Percentiles rank a stretch among this genome's conserved stretches.
These are phyloP conservation scores for Gastracanthus pulcherrimus DNA, from an alignment of 2,888 invertebrate genomes.

Conservation along the genomic window DNA sequence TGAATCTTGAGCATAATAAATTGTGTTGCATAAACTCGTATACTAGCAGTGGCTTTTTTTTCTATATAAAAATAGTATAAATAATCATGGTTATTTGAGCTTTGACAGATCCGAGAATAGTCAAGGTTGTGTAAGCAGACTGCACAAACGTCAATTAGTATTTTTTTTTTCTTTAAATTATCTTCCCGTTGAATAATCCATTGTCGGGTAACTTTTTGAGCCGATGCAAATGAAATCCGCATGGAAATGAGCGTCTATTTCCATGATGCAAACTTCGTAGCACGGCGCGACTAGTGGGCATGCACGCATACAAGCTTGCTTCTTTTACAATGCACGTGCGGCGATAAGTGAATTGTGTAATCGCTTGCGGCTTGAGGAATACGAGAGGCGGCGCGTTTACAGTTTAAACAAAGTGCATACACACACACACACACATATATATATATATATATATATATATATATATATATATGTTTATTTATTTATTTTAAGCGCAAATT, in stretches of 20 bases:
- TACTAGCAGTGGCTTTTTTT: neutral
- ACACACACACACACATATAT: no score
- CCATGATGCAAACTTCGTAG: constrained; percentile 17
- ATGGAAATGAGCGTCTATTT: constrained; percentile 4
- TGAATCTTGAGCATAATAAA: constrained; percentile 8
- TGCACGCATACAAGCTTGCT: neutral
- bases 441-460: no score
- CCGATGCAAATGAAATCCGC: constrained; percentile 41
- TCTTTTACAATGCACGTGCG: neutral
- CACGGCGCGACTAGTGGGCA: neutral
- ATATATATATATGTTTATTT: no score
- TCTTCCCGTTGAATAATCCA: constrained; percentile 23
- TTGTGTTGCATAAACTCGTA: neutral
- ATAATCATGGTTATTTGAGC: neutral
- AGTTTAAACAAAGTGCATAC: neutral
- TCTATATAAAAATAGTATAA: neutral
- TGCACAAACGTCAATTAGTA: constrained; percentile 27
- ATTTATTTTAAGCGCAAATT: no score
- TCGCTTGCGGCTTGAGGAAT: neutral
- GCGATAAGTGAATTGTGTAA: neutral
- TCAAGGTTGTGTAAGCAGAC: constrained; percentile 32
- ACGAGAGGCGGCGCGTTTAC: neutral
- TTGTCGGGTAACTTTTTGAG: constrained; percentile 29
- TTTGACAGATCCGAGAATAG: constrained; percentile 8
- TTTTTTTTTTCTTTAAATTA: constrained; percentile 23